Evolutionary conservation across 2,113 vertebrate species (phyloP).

Genomic region (Lagenorhynchus albirostris): DNA sequence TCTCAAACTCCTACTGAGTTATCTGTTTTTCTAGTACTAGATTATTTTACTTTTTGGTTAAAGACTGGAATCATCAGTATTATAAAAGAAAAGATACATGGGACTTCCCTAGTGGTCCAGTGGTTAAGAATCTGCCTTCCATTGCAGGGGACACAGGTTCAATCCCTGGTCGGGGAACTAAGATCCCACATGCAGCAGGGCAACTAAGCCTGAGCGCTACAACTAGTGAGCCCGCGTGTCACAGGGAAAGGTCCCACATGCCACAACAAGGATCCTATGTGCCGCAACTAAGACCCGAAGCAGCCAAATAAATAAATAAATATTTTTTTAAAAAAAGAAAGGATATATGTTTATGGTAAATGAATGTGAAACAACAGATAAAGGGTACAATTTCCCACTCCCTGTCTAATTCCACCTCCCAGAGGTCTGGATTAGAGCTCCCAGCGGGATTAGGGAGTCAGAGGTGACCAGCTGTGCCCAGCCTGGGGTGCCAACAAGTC

Average conservation of each 20-base stretch:
- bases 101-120: too few relatives aligned
- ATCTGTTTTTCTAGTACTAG: background rate
- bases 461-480: background rate
- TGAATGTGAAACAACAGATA: background rate
- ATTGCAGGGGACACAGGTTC: too few relatives aligned
- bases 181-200: too few relatives aligned
- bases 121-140: too few relatives aligned
- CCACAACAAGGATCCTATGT: too few relatives aligned
- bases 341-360: background rate
- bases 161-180: too few relatives aligned
- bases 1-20: background rate
- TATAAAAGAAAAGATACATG: background rate
- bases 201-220: too few relatives aligned
- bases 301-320: too few relatives aligned
- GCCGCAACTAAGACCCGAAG: too few relatives aligned
- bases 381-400: background rate
- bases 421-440: background rate
- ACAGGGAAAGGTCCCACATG: too few relatives aligned
- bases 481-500: background rate
- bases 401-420: fast-evolving
- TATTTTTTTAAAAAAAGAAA: too few relatives aligned
- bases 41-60: background rate
- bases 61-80: background rate
- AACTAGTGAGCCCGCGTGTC: too few relatives aligned
- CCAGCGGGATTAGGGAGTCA: background rate